Evolutionary conservation across 2,888 invertebrate genomes (phyloP).

Genomic region (Apantesis nais): DNA sequence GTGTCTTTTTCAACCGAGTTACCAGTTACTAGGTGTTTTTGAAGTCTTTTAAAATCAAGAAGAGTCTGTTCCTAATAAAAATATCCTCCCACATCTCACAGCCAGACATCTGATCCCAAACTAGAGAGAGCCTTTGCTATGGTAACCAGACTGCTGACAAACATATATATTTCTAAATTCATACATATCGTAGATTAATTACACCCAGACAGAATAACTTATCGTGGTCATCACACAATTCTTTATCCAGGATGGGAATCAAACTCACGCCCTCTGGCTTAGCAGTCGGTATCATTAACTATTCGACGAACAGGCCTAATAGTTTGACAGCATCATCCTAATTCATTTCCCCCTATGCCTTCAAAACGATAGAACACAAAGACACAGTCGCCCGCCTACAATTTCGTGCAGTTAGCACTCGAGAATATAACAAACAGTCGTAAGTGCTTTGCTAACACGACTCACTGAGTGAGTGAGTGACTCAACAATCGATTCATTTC

Average conservation of each 20-base stretch:
- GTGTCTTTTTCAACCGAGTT: no score
- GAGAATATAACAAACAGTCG: slow-evolving; percentile 51
- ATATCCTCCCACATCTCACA: no score
- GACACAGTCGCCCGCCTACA: slow-evolving; percentile 13
- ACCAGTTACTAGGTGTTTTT: no score
- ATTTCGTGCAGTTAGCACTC: slow-evolving; percentile 41
- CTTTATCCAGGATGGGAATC: background rate
- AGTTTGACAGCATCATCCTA: background rate
- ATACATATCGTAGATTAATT: no score
- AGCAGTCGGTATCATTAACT: background rate
- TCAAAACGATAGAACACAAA: slow-evolving; percentile 2
- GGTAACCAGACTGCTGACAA: no score
- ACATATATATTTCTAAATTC: no score
- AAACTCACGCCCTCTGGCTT: background rate
- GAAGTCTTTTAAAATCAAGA: no score
- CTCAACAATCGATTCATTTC: slow-evolving; percentile 31
- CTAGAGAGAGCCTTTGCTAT: no score
- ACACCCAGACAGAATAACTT: background rate
- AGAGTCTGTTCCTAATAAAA: no score
- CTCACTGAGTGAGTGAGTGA: slow-evolving; percentile 24
- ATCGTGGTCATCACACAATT: background rate
- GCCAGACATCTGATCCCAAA: no score
- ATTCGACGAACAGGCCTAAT: background rate
- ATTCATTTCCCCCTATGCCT: background rate
- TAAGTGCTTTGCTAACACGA: slow-evolving; percentile 48